phyloP scores from a whole-genome alignment of 2,888 invertebrate species.

The Idaea biselata region DNA sequence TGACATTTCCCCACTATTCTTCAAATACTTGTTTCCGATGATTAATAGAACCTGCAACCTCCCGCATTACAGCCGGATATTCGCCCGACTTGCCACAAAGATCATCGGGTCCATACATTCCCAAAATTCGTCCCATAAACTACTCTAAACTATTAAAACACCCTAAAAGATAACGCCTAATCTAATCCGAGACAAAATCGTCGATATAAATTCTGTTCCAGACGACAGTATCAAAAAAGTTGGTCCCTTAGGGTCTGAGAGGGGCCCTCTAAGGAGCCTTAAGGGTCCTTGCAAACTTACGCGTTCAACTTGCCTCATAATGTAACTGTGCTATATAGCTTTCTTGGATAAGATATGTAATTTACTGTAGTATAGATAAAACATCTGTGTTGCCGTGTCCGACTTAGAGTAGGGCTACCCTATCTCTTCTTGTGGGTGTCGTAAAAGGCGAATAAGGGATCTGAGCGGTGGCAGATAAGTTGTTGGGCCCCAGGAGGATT shows the following conservation, averaged over 20 bases:
- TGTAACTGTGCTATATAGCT: not conserved
- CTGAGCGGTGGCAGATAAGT: no score
- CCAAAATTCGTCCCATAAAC: not conserved
- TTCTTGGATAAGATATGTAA: not conserved
- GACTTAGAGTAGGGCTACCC: no score
- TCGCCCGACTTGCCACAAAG: no score
- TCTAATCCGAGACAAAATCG: not conserved
- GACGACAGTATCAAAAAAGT: slow-evolving; percentile 27
- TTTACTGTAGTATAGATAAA: not conserved
- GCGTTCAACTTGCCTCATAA: slow-evolving; percentile 8
- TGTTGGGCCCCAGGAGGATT: no score
- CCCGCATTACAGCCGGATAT: no score
- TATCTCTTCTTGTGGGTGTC: no score
- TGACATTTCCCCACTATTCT: no score
- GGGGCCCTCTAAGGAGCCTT: not conserved
- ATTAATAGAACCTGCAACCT: no score
- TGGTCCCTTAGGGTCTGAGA: slow-evolving; percentile 19
- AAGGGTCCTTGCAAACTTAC: slow-evolving; percentile 28
- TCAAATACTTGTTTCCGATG: no score
- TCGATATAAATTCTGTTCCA: not conserved
- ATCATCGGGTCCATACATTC: not conserved
- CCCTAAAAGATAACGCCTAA: slow-evolving; percentile 4
- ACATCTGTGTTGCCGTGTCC: not conserved
- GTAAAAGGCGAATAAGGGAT: no score
- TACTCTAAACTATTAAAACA: not conserved